These are phyloP conservation scores for Saguinus imperator DNA, from an alignment of 2,113 vertebrate species.

Conservation along the genomic window DNA sequence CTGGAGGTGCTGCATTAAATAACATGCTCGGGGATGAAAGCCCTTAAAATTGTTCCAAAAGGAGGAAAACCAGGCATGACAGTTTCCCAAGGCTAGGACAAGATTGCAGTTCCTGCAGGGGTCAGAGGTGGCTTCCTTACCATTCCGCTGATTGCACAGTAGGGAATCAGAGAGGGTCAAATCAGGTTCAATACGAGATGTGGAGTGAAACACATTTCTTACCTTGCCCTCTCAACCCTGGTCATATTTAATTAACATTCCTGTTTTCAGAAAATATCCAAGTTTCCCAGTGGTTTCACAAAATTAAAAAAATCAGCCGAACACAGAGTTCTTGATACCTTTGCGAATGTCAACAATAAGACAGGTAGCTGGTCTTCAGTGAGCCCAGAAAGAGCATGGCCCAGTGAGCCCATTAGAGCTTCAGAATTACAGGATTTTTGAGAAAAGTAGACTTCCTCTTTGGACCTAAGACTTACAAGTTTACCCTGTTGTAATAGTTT, in stretches of 20 bases:
- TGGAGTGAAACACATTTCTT: constrained; percentile 41
- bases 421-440: background rate
- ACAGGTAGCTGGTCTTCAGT: background rate
- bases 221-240: constrained; percentile 6
- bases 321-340: background rate
- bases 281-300: constrained; percentile 2
- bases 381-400: background rate
- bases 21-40: constrained; percentile 5
- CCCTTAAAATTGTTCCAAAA: constrained; percentile 34
- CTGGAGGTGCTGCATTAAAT: constrained; percentile 43
- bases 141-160: constrained; percentile 1
- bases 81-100: constrained; percentile 59
- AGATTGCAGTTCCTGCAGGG: constrained; percentile 50
- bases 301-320: background rate
- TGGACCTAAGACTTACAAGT: background rate
- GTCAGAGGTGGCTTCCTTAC: constrained; percentile 50
- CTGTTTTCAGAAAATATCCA: constrained; percentile 37
- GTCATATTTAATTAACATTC: constrained; percentile 56
- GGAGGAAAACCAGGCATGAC: constrained; percentile 39
- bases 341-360: background rate
- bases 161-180: constrained; percentile 49
- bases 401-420: background rate
- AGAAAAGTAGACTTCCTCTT: background rate
- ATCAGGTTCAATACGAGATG: constrained; percentile 40
- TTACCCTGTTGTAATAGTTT: background rate